These are phyloP conservation scores for Spatulosminthurus flaviceps DNA, from an alignment of 2,888 invertebrate species.

Conservation along the genomic window DNA sequence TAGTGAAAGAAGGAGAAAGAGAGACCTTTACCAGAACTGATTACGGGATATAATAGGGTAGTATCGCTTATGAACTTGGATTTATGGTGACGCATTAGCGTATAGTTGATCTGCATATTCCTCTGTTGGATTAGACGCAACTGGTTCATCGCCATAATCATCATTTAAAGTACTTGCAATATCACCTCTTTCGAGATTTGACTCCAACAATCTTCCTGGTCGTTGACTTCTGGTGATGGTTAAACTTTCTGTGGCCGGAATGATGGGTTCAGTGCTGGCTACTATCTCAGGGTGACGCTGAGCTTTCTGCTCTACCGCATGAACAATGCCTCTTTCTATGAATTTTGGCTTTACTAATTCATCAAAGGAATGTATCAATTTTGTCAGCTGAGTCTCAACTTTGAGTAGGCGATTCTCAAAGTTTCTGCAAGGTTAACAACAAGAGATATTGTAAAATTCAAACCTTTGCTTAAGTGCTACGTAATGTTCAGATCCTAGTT, in stretches of 20 bases:
- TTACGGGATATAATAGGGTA: not conserved
- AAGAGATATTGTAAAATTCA: no score
- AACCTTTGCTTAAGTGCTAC: not conserved
- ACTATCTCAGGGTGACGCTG: not conserved
- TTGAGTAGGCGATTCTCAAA: slow-evolving; percentile 16
- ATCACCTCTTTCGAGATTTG: slow-evolving; percentile 61
- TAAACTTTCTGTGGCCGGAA: not conserved
- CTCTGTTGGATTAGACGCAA: slow-evolving; percentile 50
- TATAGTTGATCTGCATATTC: slow-evolving; percentile 58
- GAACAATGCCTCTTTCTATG: not conserved
- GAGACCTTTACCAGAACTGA: not conserved
- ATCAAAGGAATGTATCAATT: slow-evolving; percentile 43
- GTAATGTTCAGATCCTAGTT: no score
- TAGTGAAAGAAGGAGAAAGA: not conserved
- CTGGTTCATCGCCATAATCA: slow-evolving; percentile 51
- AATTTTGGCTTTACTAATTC: slow-evolving; percentile 26
- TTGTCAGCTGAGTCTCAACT: slow-evolving; percentile 41
- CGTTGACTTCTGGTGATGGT: slow-evolving; percentile 25
- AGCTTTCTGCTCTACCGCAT: slow-evolving; percentile 15
- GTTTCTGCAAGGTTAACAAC: not conserved
- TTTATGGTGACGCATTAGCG: slow-evolving; percentile 5
- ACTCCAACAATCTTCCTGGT: slow-evolving; percentile 48
- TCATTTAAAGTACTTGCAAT: slow-evolving; percentile 62
- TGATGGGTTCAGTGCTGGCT: not conserved
- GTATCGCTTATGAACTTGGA: not conserved